A percentile compares a stretch with the other conserved stretches of the same genome.
Conservation (phyloP, 2,797 vertebrate genomes). For the Morus bassanus region DNA sequence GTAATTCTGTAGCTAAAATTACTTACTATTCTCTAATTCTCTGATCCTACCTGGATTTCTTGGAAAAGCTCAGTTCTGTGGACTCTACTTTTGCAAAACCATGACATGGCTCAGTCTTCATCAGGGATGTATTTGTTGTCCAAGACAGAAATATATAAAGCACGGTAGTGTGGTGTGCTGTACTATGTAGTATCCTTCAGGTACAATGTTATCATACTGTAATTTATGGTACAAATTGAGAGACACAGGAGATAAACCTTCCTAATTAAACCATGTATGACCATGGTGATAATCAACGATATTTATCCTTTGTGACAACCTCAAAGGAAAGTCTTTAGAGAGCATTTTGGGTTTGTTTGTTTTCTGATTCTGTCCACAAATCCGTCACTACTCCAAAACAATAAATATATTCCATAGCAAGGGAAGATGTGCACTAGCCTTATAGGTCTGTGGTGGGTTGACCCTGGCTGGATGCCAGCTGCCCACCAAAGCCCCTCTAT, state of each 20-base stretch:
- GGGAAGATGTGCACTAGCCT: background rate
- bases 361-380: background rate
- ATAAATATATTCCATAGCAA: background rate
- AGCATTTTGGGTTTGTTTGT: background rate
- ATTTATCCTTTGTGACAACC: background rate
- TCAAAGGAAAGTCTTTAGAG: background rate
- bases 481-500: background rate
- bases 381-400: background rate
- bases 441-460: background rate
- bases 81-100: background rate
- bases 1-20: background rate
- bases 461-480: no score
- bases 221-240: background rate
- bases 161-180: background rate
- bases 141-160: background rate
- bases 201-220: background rate
- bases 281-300: background rate
- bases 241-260: background rate
- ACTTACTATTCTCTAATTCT: background rate
- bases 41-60: background rate
- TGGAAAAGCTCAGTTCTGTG: background rate
- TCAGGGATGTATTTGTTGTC: background rate
- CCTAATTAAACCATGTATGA: background rate
- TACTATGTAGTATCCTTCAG: background rate
- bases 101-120: background rate